Evolutionary conservation across 1,140 invertebrate genomes (phyloP).

Genomic region (Melipona quadrifasciata): DNA sequence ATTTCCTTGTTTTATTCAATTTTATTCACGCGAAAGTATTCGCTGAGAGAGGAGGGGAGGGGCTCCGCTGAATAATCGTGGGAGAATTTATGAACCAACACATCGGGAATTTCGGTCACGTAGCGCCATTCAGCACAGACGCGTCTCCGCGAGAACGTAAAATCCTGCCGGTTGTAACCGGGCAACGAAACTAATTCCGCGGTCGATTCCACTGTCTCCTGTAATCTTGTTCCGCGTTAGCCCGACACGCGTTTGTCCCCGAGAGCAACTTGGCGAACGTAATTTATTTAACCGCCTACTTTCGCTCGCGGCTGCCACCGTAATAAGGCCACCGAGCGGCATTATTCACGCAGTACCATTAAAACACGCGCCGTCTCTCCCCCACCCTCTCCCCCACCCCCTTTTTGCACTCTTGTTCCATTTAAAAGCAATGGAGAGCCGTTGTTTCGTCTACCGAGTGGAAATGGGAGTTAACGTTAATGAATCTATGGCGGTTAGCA

Average conservation of each 20-base stretch:
- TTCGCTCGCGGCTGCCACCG: conserved; percentile 4
- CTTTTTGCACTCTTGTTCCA: neutral
- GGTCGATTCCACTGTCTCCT: conserved; percentile 34
- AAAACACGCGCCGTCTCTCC: neutral
- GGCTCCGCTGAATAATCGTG: conserved; percentile 53
- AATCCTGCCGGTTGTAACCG: conserved; percentile 50
- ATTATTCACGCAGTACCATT: conserved; percentile 24
- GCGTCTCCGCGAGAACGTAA: conserved; percentile 58
- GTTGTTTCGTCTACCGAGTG: neutral
- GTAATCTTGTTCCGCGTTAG: conserved; percentile 46
- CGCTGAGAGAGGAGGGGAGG: neutral
- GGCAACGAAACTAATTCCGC: conserved; percentile 60
- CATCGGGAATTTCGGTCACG: conserved; percentile 62
- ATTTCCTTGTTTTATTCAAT: neutral
- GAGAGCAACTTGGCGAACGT: conserved; percentile 40
- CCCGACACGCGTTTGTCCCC: conserved; percentile 14
- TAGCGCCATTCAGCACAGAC: conserved; percentile 54
- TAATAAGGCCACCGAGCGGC: conserved; percentile 26
- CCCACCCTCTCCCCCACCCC: too few species aligned
- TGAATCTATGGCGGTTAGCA: neutral
- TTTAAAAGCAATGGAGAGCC: neutral
- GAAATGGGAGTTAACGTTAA: neutral
- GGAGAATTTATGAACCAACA: conserved; percentile 52
- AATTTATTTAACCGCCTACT: conserved; percentile 58
- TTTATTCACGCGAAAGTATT: conserved; percentile 19